These are phyloP conservation scores for Brenthis daphne DNA, from an alignment of 2,888 invertebrate species.

Conservation along the genomic window DNA sequence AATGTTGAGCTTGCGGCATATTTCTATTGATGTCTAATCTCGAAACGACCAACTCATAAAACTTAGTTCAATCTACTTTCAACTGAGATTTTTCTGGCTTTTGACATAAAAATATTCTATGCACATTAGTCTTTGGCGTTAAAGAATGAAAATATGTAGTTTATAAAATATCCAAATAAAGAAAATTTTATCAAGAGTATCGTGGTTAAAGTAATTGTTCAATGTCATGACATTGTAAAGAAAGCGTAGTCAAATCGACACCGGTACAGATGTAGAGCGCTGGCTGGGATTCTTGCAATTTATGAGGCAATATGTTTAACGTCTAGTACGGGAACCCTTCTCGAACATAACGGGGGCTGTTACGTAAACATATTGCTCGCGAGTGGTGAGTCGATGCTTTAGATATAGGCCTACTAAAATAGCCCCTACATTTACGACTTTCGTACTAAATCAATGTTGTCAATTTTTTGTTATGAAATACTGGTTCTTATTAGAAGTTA, in stretches of 20 bases:
- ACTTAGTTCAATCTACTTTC: slow-evolving; percentile 59
- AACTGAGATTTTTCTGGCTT: not conserved
- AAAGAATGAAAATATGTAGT: not conserved
- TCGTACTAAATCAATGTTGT: slow-evolving; percentile 2
- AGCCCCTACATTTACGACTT: slow-evolving; percentile 57
- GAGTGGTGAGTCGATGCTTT: slow-evolving; percentile 63
- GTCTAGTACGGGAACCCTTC: slow-evolving; percentile 79
- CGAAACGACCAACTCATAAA: slow-evolving; percentile 56
- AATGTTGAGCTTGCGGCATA: slow-evolving; percentile 49
- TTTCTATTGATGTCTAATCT: slow-evolving; percentile 65
- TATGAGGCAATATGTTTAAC: slow-evolving; percentile 83
- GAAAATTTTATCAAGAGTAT: slow-evolving; percentile 16
- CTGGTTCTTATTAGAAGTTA: not conserved
- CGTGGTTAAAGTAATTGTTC: slow-evolving; percentile 33
- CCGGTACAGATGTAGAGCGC: slow-evolving; percentile 68
- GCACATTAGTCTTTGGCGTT: not conserved
- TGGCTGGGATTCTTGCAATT: slow-evolving; percentile 79
- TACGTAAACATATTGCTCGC: slow-evolving; percentile 82
- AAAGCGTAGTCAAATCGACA: slow-evolving; percentile 80
- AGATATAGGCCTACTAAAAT: slow-evolving; percentile 70
- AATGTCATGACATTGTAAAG: slow-evolving; percentile 62
- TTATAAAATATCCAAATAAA: not conserved
- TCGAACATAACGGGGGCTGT: slow-evolving; percentile 79
- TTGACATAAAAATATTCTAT: not conserved
- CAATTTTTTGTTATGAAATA: not conserved